A percentile compares a stretch with the other conserved stretches of the same genome.
Conservation (phyloP, 2,888 invertebrate species). For the Entomobrya multifasciata region DNA sequence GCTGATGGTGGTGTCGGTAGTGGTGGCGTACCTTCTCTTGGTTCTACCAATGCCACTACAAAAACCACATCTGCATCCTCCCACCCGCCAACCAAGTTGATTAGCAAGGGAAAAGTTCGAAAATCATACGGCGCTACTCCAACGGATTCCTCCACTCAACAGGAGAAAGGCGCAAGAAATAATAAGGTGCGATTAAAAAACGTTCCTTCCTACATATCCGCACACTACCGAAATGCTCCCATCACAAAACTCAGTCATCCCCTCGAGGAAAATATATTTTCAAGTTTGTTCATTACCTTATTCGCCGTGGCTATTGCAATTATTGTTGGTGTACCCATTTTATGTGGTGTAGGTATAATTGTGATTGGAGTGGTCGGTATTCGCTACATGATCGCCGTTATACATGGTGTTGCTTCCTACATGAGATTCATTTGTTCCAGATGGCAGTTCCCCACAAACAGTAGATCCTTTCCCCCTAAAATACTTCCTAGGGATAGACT, state of each 20-base stretch:
- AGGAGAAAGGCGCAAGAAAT: constrained; percentile 19
- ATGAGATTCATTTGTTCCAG: constrained; percentile 80
- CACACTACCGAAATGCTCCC: constrained; percentile 81
- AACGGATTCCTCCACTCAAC: background rate
- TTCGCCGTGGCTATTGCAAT: constrained; percentile 81
- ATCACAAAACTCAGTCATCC: constrained; percentile 81
- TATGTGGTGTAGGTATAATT: constrained; percentile 79
- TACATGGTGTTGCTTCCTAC: constrained; percentile 80
- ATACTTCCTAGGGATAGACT: constrained; percentile 77
- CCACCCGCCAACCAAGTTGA: background rate
- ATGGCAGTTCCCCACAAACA: constrained; percentile 58
- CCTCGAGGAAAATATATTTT: constrained; percentile 81
- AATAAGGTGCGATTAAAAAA: constrained; percentile 27
- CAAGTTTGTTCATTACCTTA: constrained; percentile 81
- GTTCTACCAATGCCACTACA: constrained; percentile 4
- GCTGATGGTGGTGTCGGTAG: too few relatives aligned
- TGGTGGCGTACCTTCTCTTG: background rate
- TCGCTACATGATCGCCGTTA: constrained; percentile 80
- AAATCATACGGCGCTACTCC: background rate
- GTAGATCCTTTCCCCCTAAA: constrained; percentile 75
- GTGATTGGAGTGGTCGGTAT: constrained; percentile 81
- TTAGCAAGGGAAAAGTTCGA: background rate
- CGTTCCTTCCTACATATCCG: constrained; percentile 50
- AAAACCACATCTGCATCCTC: constrained; percentile 25
- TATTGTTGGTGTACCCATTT: constrained; percentile 82